phyloP scores from a whole-genome alignment of 2,888 invertebrate genomes.

The Agrochola lychnidis region DNA sequence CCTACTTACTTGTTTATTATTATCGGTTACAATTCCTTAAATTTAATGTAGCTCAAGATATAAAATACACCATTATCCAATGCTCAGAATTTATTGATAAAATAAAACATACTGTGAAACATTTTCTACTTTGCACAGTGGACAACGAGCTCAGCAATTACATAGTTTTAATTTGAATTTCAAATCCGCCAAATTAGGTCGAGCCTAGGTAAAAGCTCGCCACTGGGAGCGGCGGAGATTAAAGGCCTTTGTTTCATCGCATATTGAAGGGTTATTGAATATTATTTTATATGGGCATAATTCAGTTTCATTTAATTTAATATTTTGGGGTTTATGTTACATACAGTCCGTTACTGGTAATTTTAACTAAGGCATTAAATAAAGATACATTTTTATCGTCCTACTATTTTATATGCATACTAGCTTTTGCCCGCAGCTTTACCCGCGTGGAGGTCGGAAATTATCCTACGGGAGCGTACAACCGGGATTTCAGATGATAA shows the following conservation, averaged over 20 bases:
- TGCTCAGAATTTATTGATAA: neutral
- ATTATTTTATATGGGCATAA: slow-evolving; percentile 17
- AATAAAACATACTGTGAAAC: slow-evolving; percentile 15
- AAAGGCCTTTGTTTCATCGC: slow-evolving; percentile 61
- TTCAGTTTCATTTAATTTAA: slow-evolving; percentile 15
- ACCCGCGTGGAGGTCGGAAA: too few relatives aligned
- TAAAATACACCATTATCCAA: neutral
- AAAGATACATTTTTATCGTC: neutral
- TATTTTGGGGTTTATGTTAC: neutral
- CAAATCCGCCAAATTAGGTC: slow-evolving; percentile 66
- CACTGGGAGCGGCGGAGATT: slow-evolving; percentile 50
- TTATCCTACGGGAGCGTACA: too few relatives aligned
- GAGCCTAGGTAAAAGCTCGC: slow-evolving; percentile 59
- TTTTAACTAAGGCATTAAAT: neutral
- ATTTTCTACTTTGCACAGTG: slow-evolving; percentile 27
- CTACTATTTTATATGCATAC: neutral
- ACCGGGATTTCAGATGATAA: too few relatives aligned
- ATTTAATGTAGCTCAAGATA: neutral
- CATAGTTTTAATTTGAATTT: slow-evolving; percentile 68
- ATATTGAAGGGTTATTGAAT: slow-evolving; percentile 42
- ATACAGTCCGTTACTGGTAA: neutral
- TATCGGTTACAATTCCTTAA: neutral
- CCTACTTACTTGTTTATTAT: neutral
- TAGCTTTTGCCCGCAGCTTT: too few relatives aligned
- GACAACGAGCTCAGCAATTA: slow-evolving; percentile 48